Evolutionary conservation across 2,797 vertebrate species (phyloP).

Genomic region (Anguilla pacifica): DNA sequence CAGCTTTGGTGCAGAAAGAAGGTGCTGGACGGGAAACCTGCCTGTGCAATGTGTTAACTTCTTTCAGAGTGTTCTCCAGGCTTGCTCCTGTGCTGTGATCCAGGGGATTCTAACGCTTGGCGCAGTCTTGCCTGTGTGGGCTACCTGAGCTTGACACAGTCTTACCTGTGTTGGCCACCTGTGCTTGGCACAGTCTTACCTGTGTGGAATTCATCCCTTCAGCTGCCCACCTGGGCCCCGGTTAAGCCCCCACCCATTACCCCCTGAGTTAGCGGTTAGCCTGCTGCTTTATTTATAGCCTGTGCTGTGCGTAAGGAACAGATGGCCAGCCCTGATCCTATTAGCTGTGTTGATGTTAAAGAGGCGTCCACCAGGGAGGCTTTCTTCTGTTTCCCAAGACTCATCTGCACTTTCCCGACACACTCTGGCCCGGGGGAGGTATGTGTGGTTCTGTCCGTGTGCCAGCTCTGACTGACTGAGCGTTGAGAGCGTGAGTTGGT

Average conservation of each 20-base stretch:
- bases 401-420: not conserved
- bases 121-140: not conserved
- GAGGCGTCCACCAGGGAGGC: not conserved
- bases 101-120: not conserved
- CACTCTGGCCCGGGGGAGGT: not conserved
- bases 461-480: not conserved
- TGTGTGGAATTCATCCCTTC: not conserved
- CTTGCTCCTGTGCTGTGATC: not conserved
- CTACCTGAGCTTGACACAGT: not conserved
- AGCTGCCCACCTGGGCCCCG: not conserved
- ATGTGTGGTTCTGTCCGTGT: not conserved
- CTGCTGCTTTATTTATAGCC: not conserved
- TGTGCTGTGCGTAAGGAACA: not conserved
- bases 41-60: not conserved
- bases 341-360: not conserved
- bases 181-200: not conserved
- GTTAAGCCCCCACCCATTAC: not conserved
- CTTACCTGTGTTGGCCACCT: too few relatives aligned
- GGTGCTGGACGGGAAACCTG: not conserved
- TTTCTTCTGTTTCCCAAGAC: not conserved
- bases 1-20: not conserved
- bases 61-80: not conserved
- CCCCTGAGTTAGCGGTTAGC: not conserved
- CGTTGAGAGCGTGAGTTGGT: not conserved
- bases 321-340: conserved; percentile 8